Evolutionary conservation across 2,113 vertebrate species (phyloP), one percentile per base, ranked within the genome.

Genomic region (Lathamus discolor): DNA sequence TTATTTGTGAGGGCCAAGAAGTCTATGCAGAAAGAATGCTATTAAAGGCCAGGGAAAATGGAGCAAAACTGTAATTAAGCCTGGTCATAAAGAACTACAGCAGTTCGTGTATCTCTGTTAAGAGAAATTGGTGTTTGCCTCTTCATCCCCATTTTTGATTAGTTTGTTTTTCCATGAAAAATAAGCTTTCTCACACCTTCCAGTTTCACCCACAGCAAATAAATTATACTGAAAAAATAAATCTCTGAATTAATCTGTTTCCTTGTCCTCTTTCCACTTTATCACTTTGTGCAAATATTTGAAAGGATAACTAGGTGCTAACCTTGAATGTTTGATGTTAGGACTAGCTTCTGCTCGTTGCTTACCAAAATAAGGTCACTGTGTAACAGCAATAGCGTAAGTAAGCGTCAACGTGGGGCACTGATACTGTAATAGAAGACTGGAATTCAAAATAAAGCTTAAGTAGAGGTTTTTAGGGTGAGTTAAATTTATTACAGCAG

Each of bases 401-500:
- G 62, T 41, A 64, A 41, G 33, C 39, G 29, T 73, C 86, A 93
- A 49, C 76, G 78, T 0, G 4, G 12, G 64, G 20, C 10, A 5
- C 54, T 74, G 73, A 43, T 63, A 67, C 19, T 88, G 70, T 69
- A 88, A 33, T 37, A 73, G 73, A 41, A 41, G 46, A 39, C 52
- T 62, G 52, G 37, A 68, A 84, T 49, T 80, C 37, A 4, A 76
- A 87, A 86, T 70, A 95, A 90, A 90, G 27, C 28, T 3, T 3
- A 59, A 66, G 55, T 52, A 63, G 68, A 76, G 68, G n/a, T 4
- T 68, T 89, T 96, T 83, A 70, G 84, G 80, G 78, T 23, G 70
- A 91, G 81, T 90, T 92, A 96, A 96, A 96, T 83, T 88, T 96
- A 92, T 82, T 90, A 83, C 97, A 97, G 96, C 93, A 97, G 95